Percentiles rank a stretch among this genome's conserved stretches.
Conservation (phyloP, 2,113 vertebrate genomes). For the Cyanocitta stelleri region DNA sequence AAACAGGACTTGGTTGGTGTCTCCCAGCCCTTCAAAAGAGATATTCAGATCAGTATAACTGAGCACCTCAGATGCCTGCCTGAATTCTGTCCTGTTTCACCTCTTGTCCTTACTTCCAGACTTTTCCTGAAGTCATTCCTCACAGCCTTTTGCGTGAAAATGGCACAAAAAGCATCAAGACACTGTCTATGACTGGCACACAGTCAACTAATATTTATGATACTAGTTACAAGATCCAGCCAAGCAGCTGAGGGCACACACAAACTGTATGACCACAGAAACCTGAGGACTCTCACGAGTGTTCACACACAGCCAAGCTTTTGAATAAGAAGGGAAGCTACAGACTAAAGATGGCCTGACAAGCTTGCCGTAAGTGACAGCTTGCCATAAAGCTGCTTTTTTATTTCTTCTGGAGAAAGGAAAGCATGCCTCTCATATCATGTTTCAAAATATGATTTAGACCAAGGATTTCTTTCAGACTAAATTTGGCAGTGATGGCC, state of each 20-base stretch:
- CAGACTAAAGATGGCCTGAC: not conserved
- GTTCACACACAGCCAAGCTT: not conserved
- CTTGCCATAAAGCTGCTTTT: not conserved
- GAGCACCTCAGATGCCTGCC: not conserved
- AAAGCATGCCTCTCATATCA: not conserved
- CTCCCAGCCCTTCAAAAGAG: not conserved
- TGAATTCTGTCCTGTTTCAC: not conserved
- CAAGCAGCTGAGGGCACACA: not conserved
- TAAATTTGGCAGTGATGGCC: not conserved
- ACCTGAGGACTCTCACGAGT: fast-evolving
- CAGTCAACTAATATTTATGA: not conserved
- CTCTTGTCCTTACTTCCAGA: not conserved
- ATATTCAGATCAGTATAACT: not conserved
- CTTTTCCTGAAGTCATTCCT: not conserved
- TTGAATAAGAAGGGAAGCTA: not conserved
- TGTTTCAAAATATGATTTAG: not conserved
- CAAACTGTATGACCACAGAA: not conserved
- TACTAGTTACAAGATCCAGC: not conserved
- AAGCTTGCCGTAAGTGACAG: not conserved
- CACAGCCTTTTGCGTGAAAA: not conserved
- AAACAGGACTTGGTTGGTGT: not conserved
- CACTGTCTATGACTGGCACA: not conserved
- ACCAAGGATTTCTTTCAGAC: not conserved
- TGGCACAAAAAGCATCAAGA: not conserved
- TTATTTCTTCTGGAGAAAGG: not conserved